Evolutionary conservation across 2,888 invertebrate species (phyloP).

Genomic region (Caenorhabditis afra): DNA sequence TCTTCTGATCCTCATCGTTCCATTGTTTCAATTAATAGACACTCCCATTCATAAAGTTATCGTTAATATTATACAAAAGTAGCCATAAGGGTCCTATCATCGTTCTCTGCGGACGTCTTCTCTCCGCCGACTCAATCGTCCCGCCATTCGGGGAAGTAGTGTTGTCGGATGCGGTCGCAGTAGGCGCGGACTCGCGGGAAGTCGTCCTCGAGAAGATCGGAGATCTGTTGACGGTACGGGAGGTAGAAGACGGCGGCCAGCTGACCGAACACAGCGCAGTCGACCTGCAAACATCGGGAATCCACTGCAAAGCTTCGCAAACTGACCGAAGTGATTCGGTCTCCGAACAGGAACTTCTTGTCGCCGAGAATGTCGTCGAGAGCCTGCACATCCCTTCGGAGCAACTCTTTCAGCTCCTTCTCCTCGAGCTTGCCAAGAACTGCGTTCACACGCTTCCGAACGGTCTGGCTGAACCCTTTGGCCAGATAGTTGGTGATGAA

Average conservation of each 20-base stretch:
- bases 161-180: constrained; percentile 73
- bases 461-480: constrained; percentile 62
- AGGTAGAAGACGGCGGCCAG: constrained; percentile 73
- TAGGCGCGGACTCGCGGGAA: constrained; percentile 72
- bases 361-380: constrained; percentile 92
- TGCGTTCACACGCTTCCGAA: constrained; percentile 57
- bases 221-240: constrained; percentile 75
- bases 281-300: constrained; percentile 62
- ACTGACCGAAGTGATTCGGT: constrained; percentile 91
- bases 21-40: too few species aligned
- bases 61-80: constrained; percentile 13
- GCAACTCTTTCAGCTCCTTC: constrained; percentile 82
- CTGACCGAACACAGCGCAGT: constrained; percentile 78
- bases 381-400: constrained; percentile 92
- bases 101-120: background rate
- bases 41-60: too few species aligned
- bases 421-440: constrained; percentile 58
- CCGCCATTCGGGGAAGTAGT: constrained; percentile 78
- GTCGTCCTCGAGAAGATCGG: constrained; percentile 77
- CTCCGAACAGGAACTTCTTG: constrained; percentile 96
- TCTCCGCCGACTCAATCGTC: constrained; percentile 37
- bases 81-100: background rate
- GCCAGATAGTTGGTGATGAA: constrained; percentile 71
- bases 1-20: constrained; percentile 24
- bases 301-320: too few species aligned